Base-by-base conservation (phyloP, 2,888 invertebrate species). In the Baronia brevicornis region DNA sequence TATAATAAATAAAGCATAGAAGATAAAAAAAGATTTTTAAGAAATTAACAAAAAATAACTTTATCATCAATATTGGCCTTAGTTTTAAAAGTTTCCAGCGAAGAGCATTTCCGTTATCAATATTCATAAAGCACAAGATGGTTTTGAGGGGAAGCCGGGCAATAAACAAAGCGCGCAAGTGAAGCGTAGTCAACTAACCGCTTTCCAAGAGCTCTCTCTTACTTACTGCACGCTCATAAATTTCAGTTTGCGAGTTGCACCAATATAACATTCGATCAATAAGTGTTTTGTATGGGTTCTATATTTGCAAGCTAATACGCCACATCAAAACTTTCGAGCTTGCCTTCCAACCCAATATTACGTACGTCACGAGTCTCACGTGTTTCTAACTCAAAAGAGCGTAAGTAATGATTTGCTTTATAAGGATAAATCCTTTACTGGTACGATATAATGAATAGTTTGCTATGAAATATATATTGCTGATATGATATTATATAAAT, bases 251-350 rank as follows among this genome's bases (percentile, higher is more conserved):
- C 69, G 80, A 82, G 63, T 82, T 75, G 78, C 74, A 73, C 51
- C 58, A 60, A 67, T 62, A 67, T 62, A 75, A 71, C 73, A 70
- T 75, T 78, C 74, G 80, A 82, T 82, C 80, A 80, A 80, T 82
- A 79, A 69, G 70, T 66, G 61, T 77, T 80, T 82, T 82, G 77
- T 80, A 82, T 65, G 78, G 82, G 58, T 74, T 82, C 79, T 70
- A 72, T 80, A 79, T 79, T 79, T 80, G 78, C 78, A 74, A 79
- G 70, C 65, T 80, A 78, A 84, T 80, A 79, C 60, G 64, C 71
- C 68, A 72, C 64, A 71, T 71, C 71, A 63, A 68, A 77, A 79
- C 72, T 77, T 71, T 60, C 60, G 58, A 63, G 67, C 65, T 51
- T 45, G 57, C 56, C 60, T 67, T 63, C 54, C 57, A 51, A 67